phyloP scores from a whole-genome alignment of 2,888 invertebrate species.

The Patella caerulea region DNA sequence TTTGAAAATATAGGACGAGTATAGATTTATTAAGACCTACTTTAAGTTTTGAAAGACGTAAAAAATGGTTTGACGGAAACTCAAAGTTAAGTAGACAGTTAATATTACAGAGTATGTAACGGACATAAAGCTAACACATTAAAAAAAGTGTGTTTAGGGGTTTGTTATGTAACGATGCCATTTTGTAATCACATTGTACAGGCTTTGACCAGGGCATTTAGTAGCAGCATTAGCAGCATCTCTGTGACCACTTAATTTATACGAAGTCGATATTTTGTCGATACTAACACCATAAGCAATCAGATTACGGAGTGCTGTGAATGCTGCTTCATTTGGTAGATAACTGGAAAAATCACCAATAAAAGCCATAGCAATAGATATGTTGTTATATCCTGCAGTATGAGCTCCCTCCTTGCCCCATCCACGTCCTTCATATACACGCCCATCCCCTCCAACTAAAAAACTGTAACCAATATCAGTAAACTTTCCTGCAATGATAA shows the following conservation, averaged over 20 bases:
- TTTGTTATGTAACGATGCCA: too few relatives aligned
- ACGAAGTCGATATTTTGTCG: slow-evolving; percentile 43
- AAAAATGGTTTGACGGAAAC: too few relatives aligned
- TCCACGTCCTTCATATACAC: slow-evolving; percentile 82
- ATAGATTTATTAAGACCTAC: too few relatives aligned
- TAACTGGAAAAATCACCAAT: slow-evolving; percentile 58
- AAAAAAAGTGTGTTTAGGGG: too few relatives aligned
- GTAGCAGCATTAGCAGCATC: slow-evolving; percentile 27
- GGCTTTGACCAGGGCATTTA: too few relatives aligned
- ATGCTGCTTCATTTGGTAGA: slow-evolving; percentile 52
- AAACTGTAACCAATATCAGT: slow-evolving; percentile 75
- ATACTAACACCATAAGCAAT: slow-evolving; percentile 54
- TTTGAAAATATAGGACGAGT: too few relatives aligned
- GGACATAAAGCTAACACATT: too few relatives aligned
- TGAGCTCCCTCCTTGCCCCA: slow-evolving; percentile 83
- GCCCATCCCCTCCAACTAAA: slow-evolving; percentile 84
- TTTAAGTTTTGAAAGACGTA: too few relatives aligned
- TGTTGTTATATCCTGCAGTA: slow-evolving; percentile 77
- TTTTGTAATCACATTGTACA: too few relatives aligned
- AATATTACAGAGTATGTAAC: too few relatives aligned
- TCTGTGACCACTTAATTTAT: slow-evolving; percentile 54
- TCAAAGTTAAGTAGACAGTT: too few relatives aligned
- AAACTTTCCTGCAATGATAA: too few relatives aligned
- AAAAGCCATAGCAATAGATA: slow-evolving; percentile 37
- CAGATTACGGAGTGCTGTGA: slow-evolving; percentile 53